Evolutionary conservation across 2,797 vertebrate genomes (phyloP), one percentile per base, ranked within the genome.

Genomic region (Sebastes vulpes): DNA sequence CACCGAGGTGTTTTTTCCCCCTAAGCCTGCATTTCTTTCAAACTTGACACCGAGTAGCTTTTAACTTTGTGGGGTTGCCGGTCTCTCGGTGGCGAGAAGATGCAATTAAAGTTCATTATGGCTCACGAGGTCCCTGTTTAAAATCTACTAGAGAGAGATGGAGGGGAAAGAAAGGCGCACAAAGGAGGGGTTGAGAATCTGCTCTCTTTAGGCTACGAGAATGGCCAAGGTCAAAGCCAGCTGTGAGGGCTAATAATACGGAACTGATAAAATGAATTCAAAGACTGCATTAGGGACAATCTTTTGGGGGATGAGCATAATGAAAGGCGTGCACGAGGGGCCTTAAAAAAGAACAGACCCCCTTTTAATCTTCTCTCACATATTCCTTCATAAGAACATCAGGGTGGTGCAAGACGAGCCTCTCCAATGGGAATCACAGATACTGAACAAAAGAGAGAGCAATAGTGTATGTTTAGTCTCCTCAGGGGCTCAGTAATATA

Each of bases 221-320:
- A 83, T 89, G 88, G 83, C 90, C 94, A 95, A 96, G 95, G 95
- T 96, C 93, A 92, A 75, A 91, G 84, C 52, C 86, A 56, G 80
- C 86, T 88, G 82, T 86, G 69, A 81, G 80, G 77, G 65, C 84
- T 89, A 86, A 91, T 89, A 76, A 92, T 71, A 86, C 46, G 21
- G 16, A 81, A 84, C 79, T 91, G 90, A 91, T 91, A 90, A 91
- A 92, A 89, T 84, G 67, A 84, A 93, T 89, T 88, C 82, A 80
- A 89, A 91, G 81, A 89, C 79, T 86, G 85, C 83, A 91, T 93
- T 92, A 89, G 87, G 54, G 84, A 52, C 69, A 31, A 85, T 84
- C 88, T 89, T 90, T 86, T 84, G 89, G 88, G 83, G 92, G 80
- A 76, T 16, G 74, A 61, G 81, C 56, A 76, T 84, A 91, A 89